phyloP scores from a whole-genome alignment of 2,113 vertebrate genomes.

The Eidolon helvum region DNA sequence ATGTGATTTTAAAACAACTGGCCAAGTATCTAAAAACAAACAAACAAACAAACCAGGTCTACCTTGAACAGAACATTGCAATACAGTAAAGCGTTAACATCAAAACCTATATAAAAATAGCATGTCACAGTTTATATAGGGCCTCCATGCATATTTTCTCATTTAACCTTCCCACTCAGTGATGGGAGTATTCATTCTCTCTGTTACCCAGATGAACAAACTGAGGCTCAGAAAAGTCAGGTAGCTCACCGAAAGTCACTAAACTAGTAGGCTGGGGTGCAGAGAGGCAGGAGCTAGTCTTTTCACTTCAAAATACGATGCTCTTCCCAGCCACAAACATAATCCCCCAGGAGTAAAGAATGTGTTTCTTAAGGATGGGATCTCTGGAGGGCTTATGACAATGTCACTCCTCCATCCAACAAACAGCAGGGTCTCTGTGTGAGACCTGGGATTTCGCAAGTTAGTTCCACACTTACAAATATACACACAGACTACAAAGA shows the following conservation, averaged over 20 bases:
- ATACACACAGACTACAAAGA: too few relatives aligned
- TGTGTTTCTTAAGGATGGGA: background rate
- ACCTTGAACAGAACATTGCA: background rate
- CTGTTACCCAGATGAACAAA: background rate
- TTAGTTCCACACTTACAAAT: background rate
- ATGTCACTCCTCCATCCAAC: background rate
- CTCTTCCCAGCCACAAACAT: background rate
- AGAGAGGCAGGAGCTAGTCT: background rate
- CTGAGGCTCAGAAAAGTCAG: background rate
- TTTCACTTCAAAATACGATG: background rate
- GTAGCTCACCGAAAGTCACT: background rate
- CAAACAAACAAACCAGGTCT: background rate
- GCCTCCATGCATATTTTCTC: background rate
- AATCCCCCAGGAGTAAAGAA: rapidly evolving
- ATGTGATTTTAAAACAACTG: background rate
- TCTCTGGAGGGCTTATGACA: background rate
- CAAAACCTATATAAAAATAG: background rate
- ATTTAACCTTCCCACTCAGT: background rate
- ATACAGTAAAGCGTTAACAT: background rate
- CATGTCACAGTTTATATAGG: too few relatives aligned
- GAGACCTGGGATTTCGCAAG: background rate
- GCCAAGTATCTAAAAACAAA: background rate
- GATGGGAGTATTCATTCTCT: background rate
- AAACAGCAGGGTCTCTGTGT: background rate
- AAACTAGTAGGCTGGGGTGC: too few relatives aligned